Base-by-base conservation (phyloP, 92 coral and sea anemone genomes). In the Siderastrea siderea region DNA sequence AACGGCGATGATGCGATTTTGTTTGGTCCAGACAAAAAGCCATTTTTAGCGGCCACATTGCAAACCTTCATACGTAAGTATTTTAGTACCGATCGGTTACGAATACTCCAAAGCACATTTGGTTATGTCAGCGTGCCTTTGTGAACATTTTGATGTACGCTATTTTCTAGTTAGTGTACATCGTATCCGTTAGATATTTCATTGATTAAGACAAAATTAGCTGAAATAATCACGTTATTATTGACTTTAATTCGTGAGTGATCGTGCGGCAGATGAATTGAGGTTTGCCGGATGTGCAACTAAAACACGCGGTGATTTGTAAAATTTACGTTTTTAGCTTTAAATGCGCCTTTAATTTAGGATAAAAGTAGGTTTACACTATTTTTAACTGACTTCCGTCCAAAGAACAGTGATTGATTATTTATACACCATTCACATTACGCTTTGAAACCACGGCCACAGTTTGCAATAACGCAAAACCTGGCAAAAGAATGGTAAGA, bases 1-100 rank as follows among this genome's bases (percentile, higher is more conserved):
- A 26, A 26, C 38, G 38, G 38, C 38, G 38, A 89, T 50, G 81
- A 84, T 71, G 93, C 93, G 7, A 69, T 84, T 12, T 74, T 89
- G 2, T 89, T 89, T 54, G 93, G 93, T 5, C 65, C 78, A 4
- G 45, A 71, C 16, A 89, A 78, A 64, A 61, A 89, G 48, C 92
- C 92, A 2, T 89, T 82, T 49, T 12, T 89, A 68, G 88, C 88
- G 48, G 92, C 84, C 12, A 89, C 38, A 26, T 26, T 26, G 38
- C 38, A 26, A 26, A 26, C 38, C 38, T 26, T 26, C 38, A 26
- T 26, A 48, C 79, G 61, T 49, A 73, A 49, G 55, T 73, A 26
- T 26, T 26, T 47, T 9, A 70, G 49, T 44, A 44, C 10, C 43
- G 8, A 46, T 14, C 15, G 10, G 14, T 70, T 47, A 2, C 11